phyloP scores from a whole-genome alignment of 1,140 invertebrate species.

The Drusus annulatus region DNA sequence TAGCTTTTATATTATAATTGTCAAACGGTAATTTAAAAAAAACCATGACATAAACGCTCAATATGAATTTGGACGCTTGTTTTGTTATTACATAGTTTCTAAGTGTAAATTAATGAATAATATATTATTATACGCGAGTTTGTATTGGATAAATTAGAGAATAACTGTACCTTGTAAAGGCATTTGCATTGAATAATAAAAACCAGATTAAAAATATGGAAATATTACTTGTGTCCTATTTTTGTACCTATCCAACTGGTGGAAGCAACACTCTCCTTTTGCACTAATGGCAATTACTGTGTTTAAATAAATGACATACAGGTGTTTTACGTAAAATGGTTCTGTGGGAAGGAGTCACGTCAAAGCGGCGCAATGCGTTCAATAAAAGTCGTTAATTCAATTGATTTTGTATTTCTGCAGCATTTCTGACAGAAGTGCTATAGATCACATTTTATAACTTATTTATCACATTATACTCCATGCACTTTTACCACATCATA shows the following conservation, averaged over 20 bases:
- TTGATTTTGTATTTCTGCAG: constrained; percentile 51
- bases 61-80: constrained; percentile 33
- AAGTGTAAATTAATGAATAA: constrained; percentile 33
- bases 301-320: too few species aligned
- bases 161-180: constrained; percentile 34
- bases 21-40: constrained; percentile 11
- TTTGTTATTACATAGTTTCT: constrained; percentile 44
- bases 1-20: constrained; percentile 43
- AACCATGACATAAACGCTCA: constrained; percentile 11
- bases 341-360: too few species aligned
- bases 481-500: constrained; percentile 48
- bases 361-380: not conserved
- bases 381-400: constrained; percentile 40
- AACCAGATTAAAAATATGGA: not conserved
- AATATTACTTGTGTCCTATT: too few species aligned
- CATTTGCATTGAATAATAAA: constrained; percentile 8
- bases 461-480: constrained; percentile 58
- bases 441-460: constrained; percentile 56
- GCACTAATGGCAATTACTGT: too few species aligned
- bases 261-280: too few species aligned
- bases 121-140: constrained; percentile 26
- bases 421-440: constrained; percentile 51
- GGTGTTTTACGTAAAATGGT: too few species aligned
- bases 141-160: constrained; percentile 24
- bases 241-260: too few species aligned